Percentiles rank a stretch among this genome's conserved stretches.
These are phyloP conservation scores for Oscheius sp. DNA, from an alignment of 1,140 invertebrate species.

Conservation along the genomic window DNA sequence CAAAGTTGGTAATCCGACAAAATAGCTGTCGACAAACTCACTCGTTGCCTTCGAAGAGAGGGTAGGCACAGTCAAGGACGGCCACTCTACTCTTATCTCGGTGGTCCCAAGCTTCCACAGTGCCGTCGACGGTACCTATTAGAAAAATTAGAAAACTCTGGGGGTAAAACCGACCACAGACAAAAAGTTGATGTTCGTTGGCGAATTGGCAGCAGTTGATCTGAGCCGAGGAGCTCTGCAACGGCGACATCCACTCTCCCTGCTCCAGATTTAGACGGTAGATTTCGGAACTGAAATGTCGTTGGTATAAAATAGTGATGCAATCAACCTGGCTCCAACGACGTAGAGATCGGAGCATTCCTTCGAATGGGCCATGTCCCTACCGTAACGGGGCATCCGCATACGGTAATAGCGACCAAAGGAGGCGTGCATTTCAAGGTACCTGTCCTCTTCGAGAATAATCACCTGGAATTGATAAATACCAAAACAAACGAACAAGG, in stretches of 20 bases:
- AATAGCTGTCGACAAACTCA: conserved; percentile 36
- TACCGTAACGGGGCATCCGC: conserved; percentile 88
- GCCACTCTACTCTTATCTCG: conserved; percentile 74
- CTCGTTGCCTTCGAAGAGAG: conserved; percentile 68
- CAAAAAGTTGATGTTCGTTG: conserved; percentile 79
- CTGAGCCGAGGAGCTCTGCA: conserved; percentile 70
- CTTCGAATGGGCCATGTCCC: conserved; percentile 87
- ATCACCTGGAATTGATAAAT: conserved; percentile 62
- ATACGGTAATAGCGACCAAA: conserved; percentile 85
- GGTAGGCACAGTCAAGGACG: conserved; percentile 79
- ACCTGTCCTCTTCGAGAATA: conserved; percentile 71
- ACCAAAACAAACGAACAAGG: not conserved
- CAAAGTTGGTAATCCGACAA: conserved; percentile 13
- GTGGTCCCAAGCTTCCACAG: conserved; percentile 93
- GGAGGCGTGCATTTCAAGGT: conserved; percentile 89
- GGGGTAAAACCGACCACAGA: conserved; percentile 60
- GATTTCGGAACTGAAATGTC: conserved; percentile 73
- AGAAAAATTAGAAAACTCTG: not conserved
- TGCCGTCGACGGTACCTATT: conserved; percentile 71
- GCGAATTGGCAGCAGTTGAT: conserved; percentile 82
- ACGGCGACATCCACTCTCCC: conserved; percentile 85
- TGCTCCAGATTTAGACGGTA: conserved; percentile 91
- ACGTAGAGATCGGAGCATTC: conserved; percentile 86
- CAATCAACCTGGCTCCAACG: conserved; percentile 74
- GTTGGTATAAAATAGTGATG: conserved; percentile 19